Conservation (phyloP, 2,113 vertebrate genomes). For the Saccopteryx bilineata region DNA sequence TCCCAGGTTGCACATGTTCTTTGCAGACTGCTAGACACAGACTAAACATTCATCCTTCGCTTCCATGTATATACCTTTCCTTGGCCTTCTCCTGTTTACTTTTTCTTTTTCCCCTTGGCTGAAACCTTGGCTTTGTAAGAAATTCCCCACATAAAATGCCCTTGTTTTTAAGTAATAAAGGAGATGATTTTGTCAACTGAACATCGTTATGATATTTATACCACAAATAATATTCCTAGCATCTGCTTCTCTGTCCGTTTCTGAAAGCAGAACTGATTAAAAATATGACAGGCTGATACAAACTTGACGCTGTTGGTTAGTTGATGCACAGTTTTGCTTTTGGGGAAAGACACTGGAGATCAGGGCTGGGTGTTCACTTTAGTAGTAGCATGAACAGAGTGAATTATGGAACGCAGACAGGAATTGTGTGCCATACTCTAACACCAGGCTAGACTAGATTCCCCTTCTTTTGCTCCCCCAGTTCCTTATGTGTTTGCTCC, state of each 20-base stretch:
- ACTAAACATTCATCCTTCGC: slow-evolving; percentile 55
- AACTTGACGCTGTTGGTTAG: slow-evolving; percentile 68
- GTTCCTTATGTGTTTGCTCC: not conserved
- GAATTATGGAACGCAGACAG: slow-evolving; percentile 5
- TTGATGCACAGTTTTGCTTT: slow-evolving; percentile 74
- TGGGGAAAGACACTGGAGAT: slow-evolving; percentile 48
- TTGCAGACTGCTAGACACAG: slow-evolving; percentile 54
- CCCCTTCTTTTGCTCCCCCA: not conserved
- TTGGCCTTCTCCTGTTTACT: slow-evolving; percentile 47
- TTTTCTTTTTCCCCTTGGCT: not conserved
- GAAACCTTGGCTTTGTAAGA: slow-evolving; percentile 39
- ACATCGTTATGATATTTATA: slow-evolving; percentile 80
- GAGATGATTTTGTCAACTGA: slow-evolving; percentile 81
- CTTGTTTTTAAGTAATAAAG: slow-evolving; percentile 58
- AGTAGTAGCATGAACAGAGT: slow-evolving; percentile 67
- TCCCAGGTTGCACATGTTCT: slow-evolving; percentile 24
- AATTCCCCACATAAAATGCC: slow-evolving; percentile 25
- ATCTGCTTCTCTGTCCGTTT: slow-evolving; percentile 88
- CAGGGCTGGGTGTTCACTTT: slow-evolving; percentile 67
- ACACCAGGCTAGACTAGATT: not conserved
- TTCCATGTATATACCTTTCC: not conserved
- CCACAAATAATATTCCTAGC: slow-evolving; percentile 83
- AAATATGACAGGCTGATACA: slow-evolving; percentile 77
- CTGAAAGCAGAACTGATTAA: slow-evolving; percentile 83
- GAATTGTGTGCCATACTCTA: not conserved